phyloP scores from a whole-genome alignment of 1,140 invertebrate genomes.

The Drosophila littoralis region DNA sequence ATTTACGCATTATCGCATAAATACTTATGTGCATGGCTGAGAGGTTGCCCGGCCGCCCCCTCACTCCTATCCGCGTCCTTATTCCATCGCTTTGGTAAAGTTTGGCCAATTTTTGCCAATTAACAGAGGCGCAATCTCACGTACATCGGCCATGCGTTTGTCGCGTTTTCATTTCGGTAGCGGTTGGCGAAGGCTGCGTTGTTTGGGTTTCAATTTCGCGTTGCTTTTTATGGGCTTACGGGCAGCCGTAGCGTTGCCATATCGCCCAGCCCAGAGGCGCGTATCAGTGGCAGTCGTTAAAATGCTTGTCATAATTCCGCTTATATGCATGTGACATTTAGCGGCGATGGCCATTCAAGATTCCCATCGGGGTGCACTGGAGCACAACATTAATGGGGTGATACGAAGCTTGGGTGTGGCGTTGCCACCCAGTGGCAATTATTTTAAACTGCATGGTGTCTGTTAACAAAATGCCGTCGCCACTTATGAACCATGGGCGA shows the following conservation, averaged over 20 bases:
- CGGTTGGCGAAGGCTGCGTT: constrained; percentile 1
- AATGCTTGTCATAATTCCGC: constrained; percentile 80
- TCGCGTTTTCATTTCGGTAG: constrained; percentile 28
- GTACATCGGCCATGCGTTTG: constrained; percentile 80
- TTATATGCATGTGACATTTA: constrained; percentile 81
- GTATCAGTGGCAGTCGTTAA: constrained; percentile 74
- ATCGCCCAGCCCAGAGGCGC: constrained; percentile 48
- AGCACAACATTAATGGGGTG: constrained; percentile 33
- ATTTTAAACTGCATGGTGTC: constrained; percentile 74
- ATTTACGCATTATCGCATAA: constrained; percentile 80
- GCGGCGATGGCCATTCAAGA: constrained; percentile 46
- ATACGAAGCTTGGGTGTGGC: constrained; percentile 14
- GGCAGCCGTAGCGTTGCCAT: constrained; percentile 56
- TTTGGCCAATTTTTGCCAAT: constrained; percentile 78
- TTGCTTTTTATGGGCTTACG: constrained; percentile 67
- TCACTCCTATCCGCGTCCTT: background rate
- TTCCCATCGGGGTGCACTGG: constrained; percentile 37
- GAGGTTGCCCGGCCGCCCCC: background rate
- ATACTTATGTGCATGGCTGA: constrained; percentile 58
- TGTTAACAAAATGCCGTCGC: constrained; percentile 30
- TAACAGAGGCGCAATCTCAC: constrained; percentile 76
- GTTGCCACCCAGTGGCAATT: constrained; percentile 58
- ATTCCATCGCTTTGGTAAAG: constrained; percentile 27
- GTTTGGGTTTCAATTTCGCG: constrained; percentile 70
- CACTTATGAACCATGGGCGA: constrained; percentile 33